Conservation (phyloP, 2,797 vertebrate genomes). For the Chaetodon trifasciatus region DNA sequence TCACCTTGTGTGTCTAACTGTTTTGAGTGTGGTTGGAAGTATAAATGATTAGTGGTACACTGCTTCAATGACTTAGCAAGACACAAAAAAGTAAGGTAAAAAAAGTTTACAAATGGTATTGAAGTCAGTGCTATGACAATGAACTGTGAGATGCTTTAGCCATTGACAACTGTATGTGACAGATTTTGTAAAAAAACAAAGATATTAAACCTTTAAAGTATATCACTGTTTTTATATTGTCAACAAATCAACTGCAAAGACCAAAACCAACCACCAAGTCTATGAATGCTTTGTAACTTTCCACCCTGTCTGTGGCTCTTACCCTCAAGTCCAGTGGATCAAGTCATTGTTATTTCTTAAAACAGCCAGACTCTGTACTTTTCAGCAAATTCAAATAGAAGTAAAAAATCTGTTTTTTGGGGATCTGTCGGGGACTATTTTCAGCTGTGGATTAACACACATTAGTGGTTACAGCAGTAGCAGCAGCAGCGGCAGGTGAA, state of each 20-base stretch:
- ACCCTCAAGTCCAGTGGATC: too few relatives aligned
- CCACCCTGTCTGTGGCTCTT: not conserved
- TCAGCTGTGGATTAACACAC: not conserved
- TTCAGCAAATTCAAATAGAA: not conserved
- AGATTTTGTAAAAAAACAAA: not conserved
- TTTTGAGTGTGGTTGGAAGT: not conserved
- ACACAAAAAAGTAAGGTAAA: too few relatives aligned
- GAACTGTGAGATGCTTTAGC: not conserved
- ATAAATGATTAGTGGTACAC: not conserved
- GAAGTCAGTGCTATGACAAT: not conserved
- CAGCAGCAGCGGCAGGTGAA: not conserved
- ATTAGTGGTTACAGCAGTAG: not conserved
- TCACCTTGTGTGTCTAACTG: not conserved
- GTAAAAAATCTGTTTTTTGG: not conserved
- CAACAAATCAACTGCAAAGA: not conserved
- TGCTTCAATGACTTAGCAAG: not conserved
- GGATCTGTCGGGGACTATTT: constrained; percentile 1
- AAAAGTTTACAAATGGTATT: not conserved
- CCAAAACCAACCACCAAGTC: not conserved
- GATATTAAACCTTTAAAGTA: not conserved
- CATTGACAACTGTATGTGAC: not conserved
- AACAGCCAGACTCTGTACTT: not conserved
- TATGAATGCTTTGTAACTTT: not conserved
- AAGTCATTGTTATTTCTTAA: not conserved
- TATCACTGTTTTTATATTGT: not conserved